Evolutionary conservation across 2,113 vertebrate species (phyloP).

Genomic region (Bombycilla garrulus): DNA sequence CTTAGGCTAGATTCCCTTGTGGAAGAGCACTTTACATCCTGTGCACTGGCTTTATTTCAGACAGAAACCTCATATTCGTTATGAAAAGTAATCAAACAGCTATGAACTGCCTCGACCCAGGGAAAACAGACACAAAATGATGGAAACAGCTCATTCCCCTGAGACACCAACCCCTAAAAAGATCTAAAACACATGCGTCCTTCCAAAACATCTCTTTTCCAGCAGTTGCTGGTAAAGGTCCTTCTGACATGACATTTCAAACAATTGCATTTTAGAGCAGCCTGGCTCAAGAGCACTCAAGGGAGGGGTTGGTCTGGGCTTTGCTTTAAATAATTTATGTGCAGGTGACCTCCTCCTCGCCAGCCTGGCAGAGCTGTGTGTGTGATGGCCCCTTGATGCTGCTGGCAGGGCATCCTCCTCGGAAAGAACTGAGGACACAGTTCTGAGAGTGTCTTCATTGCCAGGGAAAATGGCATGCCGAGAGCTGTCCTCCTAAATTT

Average conservation of each 20-base stretch:
- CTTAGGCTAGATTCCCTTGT: background rate
- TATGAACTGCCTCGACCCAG: background rate
- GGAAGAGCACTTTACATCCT: background rate
- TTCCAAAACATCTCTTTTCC: background rate
- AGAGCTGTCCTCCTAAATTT: background rate
- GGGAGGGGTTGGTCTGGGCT: background rate
- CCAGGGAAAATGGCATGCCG: rapidly evolving
- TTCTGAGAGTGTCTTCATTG: rapidly evolving
- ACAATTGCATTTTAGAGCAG: conserved; percentile 12
- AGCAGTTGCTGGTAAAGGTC: background rate
- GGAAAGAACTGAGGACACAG: background rate
- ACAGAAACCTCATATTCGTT: background rate
- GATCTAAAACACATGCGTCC: background rate
- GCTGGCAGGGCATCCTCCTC: background rate
- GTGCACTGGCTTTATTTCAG: background rate
- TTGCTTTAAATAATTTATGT: conserved; percentile 4
- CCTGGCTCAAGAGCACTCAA: background rate
- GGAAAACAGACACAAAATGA: background rate
- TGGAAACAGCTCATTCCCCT: background rate
- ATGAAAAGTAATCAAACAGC: background rate
- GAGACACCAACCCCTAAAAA: background rate
- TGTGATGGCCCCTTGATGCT: background rate
- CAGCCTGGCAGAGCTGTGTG: background rate
- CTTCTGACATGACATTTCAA: conserved; percentile 10
- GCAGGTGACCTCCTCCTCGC: background rate